Evolutionary conservation across 2,888 invertebrate species (phyloP), one percentile per base, ranked within the genome.

Genomic region (Phaedon cochleariae): DNA sequence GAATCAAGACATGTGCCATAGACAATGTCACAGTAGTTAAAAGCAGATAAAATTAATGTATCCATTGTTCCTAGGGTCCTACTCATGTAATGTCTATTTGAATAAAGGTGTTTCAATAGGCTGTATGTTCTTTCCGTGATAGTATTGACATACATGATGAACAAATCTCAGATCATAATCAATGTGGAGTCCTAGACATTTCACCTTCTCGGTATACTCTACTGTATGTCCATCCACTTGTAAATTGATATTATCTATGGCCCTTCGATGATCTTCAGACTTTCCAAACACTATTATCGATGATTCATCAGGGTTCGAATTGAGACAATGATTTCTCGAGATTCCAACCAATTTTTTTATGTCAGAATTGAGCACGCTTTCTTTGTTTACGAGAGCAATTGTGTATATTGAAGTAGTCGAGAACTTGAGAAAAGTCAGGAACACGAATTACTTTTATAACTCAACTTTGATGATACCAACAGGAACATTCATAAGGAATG

Each of bases 351-450:
- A 4, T 54, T 29, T 7, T 31, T 20, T 26, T 6, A 15, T 59
- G 53, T 73, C 61, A 67, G 26, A 6, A 26, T 26, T 26, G 4
- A 26, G 26, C 6, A 6, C 3, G 6, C 6, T 26, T 26, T 26
- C 26, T 26, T 26, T 26, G 3, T 3, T 26, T 26, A 26, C 6
- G 48, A 65, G 17, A 18, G n/a, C n/a, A n/a, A n/a, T n/a, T n/a
- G n/a, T n/a, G n/a, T n/a, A n/a, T n/a, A n/a, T n/a, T n/a, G n/a
- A n/a, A n/a, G n/a, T n/a, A n/a, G n/a, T n/a, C n/a, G n/a, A n/a
- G n/a, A n/a, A n/a, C n/a, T n/a, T n/a, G n/a, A n/a, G n/a, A n/a
- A n/a, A n/a, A n/a, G n/a, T n/a, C n/a, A n/a, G n/a, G n/a, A n/a
- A n/a, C n/a, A n/a, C n/a, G n/a, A n/a, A n/a, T n/a, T n/a, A n/a